Evolutionary conservation across 2,113 vertebrate species (phyloP).

Genomic region (Tenebrosternarchus preto): DNA sequence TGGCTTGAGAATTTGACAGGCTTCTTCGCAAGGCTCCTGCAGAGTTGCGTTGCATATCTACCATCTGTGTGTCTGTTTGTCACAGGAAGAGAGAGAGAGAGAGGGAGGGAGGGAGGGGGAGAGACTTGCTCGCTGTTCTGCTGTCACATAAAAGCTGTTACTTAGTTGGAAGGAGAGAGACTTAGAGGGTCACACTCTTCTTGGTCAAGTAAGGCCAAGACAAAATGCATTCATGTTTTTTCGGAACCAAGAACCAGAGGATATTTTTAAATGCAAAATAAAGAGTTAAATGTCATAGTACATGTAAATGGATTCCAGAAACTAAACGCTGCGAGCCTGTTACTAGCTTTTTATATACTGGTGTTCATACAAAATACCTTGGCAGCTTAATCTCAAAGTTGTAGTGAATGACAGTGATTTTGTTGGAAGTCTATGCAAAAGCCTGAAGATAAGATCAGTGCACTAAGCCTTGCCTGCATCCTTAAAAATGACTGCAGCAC

Average conservation of each 20-base stretch:
- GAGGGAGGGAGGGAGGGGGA: background rate
- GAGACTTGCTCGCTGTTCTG: constrained; percentile 24
- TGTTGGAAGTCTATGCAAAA: too few species aligned
- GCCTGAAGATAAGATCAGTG: too few species aligned
- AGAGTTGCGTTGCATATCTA: background rate
- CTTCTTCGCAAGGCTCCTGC: constrained; percentile 1
- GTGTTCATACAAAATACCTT: too few species aligned
- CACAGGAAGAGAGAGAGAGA: background rate
- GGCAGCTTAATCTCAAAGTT: too few species aligned
- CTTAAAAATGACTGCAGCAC: too few species aligned
- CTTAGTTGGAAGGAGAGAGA: constrained; percentile 8
- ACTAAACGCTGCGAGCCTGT: too few species aligned
- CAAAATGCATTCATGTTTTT: background rate
- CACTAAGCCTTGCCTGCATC: too few species aligned
- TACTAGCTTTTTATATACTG: too few species aligned
- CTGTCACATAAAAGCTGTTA: constrained; percentile 35
- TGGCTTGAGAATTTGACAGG: constrained; percentile 26
- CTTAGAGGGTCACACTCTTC: constrained; percentile 17
- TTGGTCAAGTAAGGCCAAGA: constrained; percentile 13
- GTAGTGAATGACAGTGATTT: too few species aligned
- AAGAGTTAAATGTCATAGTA: too few species aligned
- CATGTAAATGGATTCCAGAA: too few species aligned
- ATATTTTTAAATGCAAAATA: constrained; percentile 7
- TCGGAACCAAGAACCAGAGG: background rate
- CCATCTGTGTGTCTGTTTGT: constrained; percentile 49